Base-by-base conservation (phyloP, 2,888 invertebrate genomes). In the Agonopterix subpropinquella region DNA sequence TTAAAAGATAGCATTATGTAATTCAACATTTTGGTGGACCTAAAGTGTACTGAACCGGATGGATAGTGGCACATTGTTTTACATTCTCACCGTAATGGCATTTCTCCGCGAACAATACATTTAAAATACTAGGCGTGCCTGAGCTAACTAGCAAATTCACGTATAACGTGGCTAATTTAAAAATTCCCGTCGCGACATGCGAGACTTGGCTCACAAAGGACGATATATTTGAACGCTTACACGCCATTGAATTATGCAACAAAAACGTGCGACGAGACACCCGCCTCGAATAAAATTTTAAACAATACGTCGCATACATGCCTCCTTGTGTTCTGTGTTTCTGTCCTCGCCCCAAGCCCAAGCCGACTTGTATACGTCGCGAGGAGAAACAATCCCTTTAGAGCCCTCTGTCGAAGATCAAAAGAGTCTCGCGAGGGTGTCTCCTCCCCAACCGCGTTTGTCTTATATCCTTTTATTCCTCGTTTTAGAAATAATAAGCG, bases 171-270 rank as follows among this genome's bases (percentile, higher is more conserved):
- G 62, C 60, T 55, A 64, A 62, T 73, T 71, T 64, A 53, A 62
- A 68, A 70, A 70, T 67, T 64, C 60, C 64, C 48, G 53, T 52
- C 58, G 54, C 61, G 58, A 53, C 58, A 55, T 49, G 47, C 50
- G 59, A 57, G 61, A 58, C 61, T 65, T 66, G 56, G 55, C 61
- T 54, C 58, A 64, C 67, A 66, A 62, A 63, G 65, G 56, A 60
- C 62, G 65, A 68, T 67, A 70, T 72, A 67, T 68, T 68, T 66
- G 65, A 41, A 59, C 70, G 59, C 62, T 64, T 62, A 63, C 47
- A 51, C 60, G 59, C 71, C 73, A 70, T 73, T 77, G 75, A 73
- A 74, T 73, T 71, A 74, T 73, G 72, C 67, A 75, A 70, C 69
- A 71, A 70, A 67, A 67, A 70, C 64, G 56, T 43, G 48, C 62